These are phyloP conservation scores for Drosophila fulvimacula DNA, from an alignment of 2,888 invertebrate species.

Conservation along the genomic window DNA sequence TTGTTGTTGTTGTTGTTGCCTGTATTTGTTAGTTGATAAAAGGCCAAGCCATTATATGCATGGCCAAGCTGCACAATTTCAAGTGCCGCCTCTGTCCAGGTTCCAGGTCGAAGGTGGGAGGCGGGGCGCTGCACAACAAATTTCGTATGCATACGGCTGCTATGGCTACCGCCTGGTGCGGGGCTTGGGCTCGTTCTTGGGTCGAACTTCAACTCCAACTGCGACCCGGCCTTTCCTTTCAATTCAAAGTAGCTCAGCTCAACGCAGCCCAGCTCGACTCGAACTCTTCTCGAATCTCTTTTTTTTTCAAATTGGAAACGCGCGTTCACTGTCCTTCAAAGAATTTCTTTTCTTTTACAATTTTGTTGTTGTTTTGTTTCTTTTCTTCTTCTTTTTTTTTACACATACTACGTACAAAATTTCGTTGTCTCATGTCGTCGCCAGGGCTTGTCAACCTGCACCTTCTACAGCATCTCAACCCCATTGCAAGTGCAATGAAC, in stretches of 20 bases:
- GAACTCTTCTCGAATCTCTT: conserved; percentile 51
- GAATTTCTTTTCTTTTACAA: conserved; percentile 66
- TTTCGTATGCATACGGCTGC: conserved; percentile 81
- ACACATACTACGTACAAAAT: conserved; percentile 36
- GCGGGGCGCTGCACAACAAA: conserved; percentile 53
- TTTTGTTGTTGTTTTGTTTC: neutral
- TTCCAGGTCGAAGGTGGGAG: conserved; percentile 20
- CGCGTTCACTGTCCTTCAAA: conserved; percentile 69
- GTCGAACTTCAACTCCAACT: conserved; percentile 45
- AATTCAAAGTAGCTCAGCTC: conserved; percentile 79
- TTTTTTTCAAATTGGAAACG: conserved; percentile 62
- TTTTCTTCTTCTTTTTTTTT: neutral
- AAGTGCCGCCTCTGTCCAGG: conserved; percentile 70
- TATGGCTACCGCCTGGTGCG: conserved; percentile 58
- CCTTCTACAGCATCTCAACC: conserved; percentile 41
- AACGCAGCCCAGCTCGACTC: conserved; percentile 38
- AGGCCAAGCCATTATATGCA: conserved; percentile 81
- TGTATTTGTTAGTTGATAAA: conserved; percentile 80
- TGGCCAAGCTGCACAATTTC: conserved; percentile 79
- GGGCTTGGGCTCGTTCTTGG: conserved; percentile 9
- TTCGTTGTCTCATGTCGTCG: conserved; percentile 79
- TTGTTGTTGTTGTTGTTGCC: conserved; percentile 60
- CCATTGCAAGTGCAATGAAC: conserved; percentile 74
- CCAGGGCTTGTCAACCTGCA: conserved; percentile 76
- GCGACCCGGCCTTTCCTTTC: conserved; percentile 80